Evolutionary conservation across 2,113 vertebrate genomes (phyloP).

Genomic region (Channa maculata): DNA sequence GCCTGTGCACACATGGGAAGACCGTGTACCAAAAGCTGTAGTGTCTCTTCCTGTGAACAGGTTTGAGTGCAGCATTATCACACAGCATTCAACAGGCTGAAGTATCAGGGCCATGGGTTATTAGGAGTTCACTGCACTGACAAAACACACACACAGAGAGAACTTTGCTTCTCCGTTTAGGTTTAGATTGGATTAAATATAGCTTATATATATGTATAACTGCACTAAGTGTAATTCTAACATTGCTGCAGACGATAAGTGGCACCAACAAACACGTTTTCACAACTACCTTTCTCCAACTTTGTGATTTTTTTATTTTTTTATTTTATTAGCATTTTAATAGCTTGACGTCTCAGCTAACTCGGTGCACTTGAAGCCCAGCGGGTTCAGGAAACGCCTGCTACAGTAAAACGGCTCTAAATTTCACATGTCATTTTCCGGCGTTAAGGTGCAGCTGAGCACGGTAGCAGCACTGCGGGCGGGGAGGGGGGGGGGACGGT

Average conservation of each 20-base stretch:
- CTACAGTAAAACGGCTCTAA: neutral
- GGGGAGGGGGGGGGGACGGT: too few species aligned
- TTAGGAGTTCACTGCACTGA: neutral
- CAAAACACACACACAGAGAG: neutral
- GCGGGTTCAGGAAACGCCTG: neutral
- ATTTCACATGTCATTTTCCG: rapidly evolving
- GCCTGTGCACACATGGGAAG: constrained; percentile 15
- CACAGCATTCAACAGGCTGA: constrained; percentile 66
- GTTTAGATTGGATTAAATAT: too few species aligned
- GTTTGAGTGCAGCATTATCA: constrained; percentile 40
- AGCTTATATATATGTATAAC: too few species aligned
- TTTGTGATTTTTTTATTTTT: too few species aligned
- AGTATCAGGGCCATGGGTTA: constrained; percentile 1
- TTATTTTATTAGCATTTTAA: neutral
- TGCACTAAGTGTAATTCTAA: neutral
- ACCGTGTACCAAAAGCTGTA: constrained; percentile 19
- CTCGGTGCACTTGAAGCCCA: too few species aligned
- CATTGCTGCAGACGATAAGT: neutral
- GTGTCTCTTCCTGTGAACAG: constrained; percentile 12
- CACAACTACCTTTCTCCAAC: neutral
- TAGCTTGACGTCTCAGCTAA: neutral
- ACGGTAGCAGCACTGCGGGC: too few species aligned
- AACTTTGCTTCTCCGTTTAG: too few species aligned
- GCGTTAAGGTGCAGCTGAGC: neutral
- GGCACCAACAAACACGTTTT: neutral